These are phyloP conservation scores for Drosophila putrida DNA, from an alignment of 2,888 invertebrate genomes.

Conservation along the genomic window DNA sequence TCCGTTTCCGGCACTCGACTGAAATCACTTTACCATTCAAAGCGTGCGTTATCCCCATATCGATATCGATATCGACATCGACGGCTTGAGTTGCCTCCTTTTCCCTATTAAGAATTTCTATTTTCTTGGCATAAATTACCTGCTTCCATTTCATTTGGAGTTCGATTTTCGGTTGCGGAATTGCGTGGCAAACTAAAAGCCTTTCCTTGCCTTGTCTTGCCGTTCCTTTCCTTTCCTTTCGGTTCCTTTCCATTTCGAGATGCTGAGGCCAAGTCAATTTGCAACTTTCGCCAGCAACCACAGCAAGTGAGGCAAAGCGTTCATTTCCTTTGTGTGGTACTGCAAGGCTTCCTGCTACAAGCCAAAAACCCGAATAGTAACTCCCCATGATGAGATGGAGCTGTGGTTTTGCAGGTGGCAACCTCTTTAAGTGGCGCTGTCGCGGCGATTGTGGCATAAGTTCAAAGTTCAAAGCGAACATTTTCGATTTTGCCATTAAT, in stretches of 20 bases:
- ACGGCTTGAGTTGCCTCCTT: not conserved
- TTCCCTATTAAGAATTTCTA: constrained; percentile 40
- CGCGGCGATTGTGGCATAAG: constrained; percentile 49
- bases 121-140: constrained; percentile 44
- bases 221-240: not conserved
- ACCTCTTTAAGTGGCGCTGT: constrained; percentile 59
- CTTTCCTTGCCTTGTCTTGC: constrained; percentile 17
- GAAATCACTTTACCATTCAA: constrained; percentile 57
- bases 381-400: not conserved
- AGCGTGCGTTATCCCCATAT: constrained; percentile 61
- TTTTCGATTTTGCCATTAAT: constrained; percentile 77
- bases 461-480: constrained; percentile 77
- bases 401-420: constrained; percentile 14
- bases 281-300: constrained; percentile 54
- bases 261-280: constrained; percentile 56
- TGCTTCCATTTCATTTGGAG: constrained; percentile 10
- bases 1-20: constrained; percentile 67
- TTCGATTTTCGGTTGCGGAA: constrained; percentile 23
- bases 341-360: constrained; percentile 18
- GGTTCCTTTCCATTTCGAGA: not conserved
- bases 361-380: not conserved
- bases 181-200: constrained; percentile 50
- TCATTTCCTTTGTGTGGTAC: constrained; percentile 73
- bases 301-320: constrained; percentile 56
- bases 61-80: constrained; percentile 8